Base-by-base conservation (phyloP, 2,113 vertebrate species). In the Nanorana parkeri region DNA sequence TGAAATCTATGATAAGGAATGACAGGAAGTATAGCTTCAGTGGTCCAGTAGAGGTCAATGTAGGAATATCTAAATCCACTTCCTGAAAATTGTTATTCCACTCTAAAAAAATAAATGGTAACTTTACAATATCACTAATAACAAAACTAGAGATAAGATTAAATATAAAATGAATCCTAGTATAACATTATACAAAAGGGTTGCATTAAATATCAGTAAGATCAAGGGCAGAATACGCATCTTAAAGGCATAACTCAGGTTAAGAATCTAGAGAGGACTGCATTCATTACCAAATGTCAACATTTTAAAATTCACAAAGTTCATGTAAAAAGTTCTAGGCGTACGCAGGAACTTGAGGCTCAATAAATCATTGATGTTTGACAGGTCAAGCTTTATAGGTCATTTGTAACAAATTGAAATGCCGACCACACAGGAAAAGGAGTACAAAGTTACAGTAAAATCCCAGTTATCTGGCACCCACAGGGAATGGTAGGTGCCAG, bases 271-370 rank as follows among this genome's bases (percentile, higher is more conserved):
- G 47, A 7, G 19, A 36, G 10, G 17, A 20, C 32, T n/a, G 58
- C n/a, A 60, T 36, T 67, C 19, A 67, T 41, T 67, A 41, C 65
- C 28, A 36, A 67, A 67, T 67, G 65, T 36, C 29, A 63, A 67
- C 19, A 67, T 41, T 41, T 11, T 67, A 1, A 67, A 17, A 67
- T 67, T 36, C n/a, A 8, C 28, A 17, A 16, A 67, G 29, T n/a
- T 66, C 5, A 32, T 32, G 36, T 66, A 32, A 20, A 32, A 32
- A 63, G 21, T 16, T 15, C 3, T 11, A 47, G 41, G 41, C 13
- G 6, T 47, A 47, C 2, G 41, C 2, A 47, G 41, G 41, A 47
- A 47, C 41, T 47, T 2, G 10, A 1, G 13, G 41, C 41, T 15
- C 41, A 47, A 47, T 47, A 47, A 47, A 47, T 7, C 32, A 36